Base-by-base conservation (phyloP, 2,888 invertebrate genomes). In the Lomographa bimaculata region DNA sequence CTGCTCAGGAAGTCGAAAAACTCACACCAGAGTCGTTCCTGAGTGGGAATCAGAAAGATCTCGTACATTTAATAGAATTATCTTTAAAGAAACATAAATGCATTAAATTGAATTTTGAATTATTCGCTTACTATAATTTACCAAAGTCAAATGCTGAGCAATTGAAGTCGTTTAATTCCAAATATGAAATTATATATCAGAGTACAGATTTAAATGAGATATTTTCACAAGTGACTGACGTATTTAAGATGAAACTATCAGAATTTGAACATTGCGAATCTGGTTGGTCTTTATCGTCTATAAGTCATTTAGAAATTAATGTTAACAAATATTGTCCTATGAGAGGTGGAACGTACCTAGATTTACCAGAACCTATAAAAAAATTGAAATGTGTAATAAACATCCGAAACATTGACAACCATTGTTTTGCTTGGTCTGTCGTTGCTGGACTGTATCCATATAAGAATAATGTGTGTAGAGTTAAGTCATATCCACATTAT, bases 221-320 rank as follows among this genome's bases (percentile, higher is more conserved):
- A 7, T 23, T 7, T 23, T 10, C 6, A 5, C 8, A 23, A 23
- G 1, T 4, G 2, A 9, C 5, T 5, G 6, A 23, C 9, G 8
- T 9, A 23, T 3, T 23, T 23, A 23, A 14, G 14, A 23, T 10
- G 7, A 23, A 10, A 7, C 7, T 23, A 23, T 14, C 9, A 8
- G 41, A 44, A 26, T 44, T 41, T 8, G 37, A 45, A 10, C 37
- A 48, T n/a, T 21, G 40, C 25, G 44, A 48, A 34, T 44, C 44
- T 19, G 47, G 47, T 7, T 48, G 49, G 49, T 32, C 45, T 12
- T 41, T 26, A 17, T 10, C 7, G 7, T 28, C 30, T 16, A 9
- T 45, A 7, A 45, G 35, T 32, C 41, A 45, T 23, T 20, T 46
- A 20, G 42, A 50, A 21, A 43, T 46, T 6, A 46, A 46, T 29